Percentiles rank a stretch among this genome's conserved stretches.
phyloP scores from a whole-genome alignment of 2,797 vertebrate genomes.

The Synaphobranchus kaupii region DNA sequence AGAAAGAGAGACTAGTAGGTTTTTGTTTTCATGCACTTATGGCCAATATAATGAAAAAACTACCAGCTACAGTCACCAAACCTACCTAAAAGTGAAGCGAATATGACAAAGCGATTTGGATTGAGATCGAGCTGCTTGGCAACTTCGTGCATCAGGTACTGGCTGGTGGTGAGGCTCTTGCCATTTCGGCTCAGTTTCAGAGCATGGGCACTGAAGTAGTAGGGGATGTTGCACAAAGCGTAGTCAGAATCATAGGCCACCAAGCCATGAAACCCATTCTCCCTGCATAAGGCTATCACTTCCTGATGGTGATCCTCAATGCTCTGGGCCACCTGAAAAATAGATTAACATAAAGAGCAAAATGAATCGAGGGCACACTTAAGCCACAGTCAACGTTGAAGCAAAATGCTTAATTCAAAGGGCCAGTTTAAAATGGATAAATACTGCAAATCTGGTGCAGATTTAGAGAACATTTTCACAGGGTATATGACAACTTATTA shows the following conservation, averaged over 20 bases:
- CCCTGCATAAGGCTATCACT: constrained; percentile 90
- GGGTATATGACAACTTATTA: background rate
- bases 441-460: too few relatives aligned
- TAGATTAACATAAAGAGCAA: constrained; percentile 6
- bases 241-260: constrained; percentile 95
- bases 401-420: background rate
- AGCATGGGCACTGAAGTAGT: constrained; percentile 94
- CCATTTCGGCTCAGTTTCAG: constrained; percentile 96
- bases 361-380: background rate
- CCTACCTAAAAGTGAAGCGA: constrained; percentile 94
- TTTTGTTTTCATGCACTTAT: background rate
- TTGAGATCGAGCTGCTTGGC: constrained; percentile 94
- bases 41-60: background rate
- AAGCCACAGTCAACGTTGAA: background rate
- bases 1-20: background rate
- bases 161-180: constrained; percentile 96
- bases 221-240: constrained; percentile 91
- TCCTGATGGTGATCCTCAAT: constrained; percentile 96
- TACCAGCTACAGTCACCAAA: constrained; percentile 16
- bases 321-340: constrained; percentile 88
- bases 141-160: constrained; percentile 96
- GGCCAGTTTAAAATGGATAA: background rate
- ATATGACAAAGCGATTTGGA: constrained; percentile 90
- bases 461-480: background rate
- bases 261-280: constrained; percentile 91